Conservation (phyloP, 2,113 vertebrate genomes). For the Anseranas semipalmata region DNA sequence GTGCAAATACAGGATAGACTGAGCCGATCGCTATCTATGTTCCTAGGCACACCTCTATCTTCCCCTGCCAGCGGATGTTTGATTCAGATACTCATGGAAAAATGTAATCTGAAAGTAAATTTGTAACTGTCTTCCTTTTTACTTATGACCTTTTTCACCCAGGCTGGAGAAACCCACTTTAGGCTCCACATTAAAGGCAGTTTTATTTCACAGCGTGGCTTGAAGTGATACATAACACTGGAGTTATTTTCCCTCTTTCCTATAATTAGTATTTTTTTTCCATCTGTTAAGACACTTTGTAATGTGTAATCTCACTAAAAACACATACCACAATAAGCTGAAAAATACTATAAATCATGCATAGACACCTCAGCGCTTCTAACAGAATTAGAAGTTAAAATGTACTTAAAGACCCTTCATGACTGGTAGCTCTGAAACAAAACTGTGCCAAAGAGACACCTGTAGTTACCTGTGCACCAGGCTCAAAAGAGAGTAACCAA, state of each 20-base stretch:
- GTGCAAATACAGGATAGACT: neutral
- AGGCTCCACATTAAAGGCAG: neutral
- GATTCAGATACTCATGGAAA: neutral
- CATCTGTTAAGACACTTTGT: constrained; percentile 1
- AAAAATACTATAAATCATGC: neutral
- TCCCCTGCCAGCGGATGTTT: neutral
- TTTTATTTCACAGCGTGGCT: constrained; percentile 25
- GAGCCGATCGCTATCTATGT: neutral
- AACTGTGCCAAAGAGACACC: neutral
- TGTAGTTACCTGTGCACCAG: too few relatives aligned
- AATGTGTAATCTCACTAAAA: neutral
- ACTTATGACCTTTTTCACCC: neutral
- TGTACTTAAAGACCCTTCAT: neutral
- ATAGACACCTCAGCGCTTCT: neutral
- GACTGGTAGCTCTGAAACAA: neutral
- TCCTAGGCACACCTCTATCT: neutral
- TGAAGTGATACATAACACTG: neutral
- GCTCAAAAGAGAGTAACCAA: neutral
- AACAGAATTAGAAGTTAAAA: constrained; percentile 16
- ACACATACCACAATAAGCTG: neutral
- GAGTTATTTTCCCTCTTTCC: constrained; percentile 3
- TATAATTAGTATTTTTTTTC: neutral
- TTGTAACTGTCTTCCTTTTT: neutral
- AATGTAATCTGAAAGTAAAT: constrained; percentile 21
- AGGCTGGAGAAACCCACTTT: neutral